Evolutionary conservation across 2,797 vertebrate genomes (phyloP), one percentile per base, ranked within the genome.

Genomic region (Brachymystax lenok): DNA sequence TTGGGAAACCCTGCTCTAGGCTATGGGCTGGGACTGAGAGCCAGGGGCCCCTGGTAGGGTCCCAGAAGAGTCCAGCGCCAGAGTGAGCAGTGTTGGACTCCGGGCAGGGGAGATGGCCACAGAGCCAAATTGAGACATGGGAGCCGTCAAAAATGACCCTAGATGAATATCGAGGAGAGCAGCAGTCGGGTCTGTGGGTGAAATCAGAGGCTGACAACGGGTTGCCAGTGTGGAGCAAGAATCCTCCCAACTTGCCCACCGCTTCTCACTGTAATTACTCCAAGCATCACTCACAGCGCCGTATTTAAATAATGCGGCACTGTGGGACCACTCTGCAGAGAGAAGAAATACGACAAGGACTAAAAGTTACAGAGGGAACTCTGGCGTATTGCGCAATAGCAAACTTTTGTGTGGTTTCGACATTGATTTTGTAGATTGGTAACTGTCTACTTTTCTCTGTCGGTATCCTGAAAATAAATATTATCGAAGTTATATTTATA

Each of bases 51-150:
- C 84, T 24, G n/a, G 69, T 54, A 83, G 64, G 33, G 78, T 93
- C 90, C 91, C 88, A 30, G 76, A 84, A 91, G 90, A 92, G 89
- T 88, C 89, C 90, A 75, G 88, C 73, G 78, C 90, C 88, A 19
- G 71, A 30, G 76, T 63, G 67, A 24, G 24, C 24, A 24, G 24
- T n/a, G n/a, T 70, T 76, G 86, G 81, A 82, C 82, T 14, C 71
- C 4, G 1, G 35, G 33, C n/a, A 72, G 54, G 33, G 66, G 71
- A 28, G 16, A 76, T 13, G n/a, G 84, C 77, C 79, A 74, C 3
- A 77, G 80, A 10, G 88, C 80, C 88, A 91, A 89, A 93, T 90
- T 90, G 90, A 94, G 88, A 93, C 81, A 85, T 90, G 87, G 80
- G 89, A 91, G 84, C 87, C 70, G 76, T 91, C 61, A 73, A 86